A percentile compares a stretch with the other conserved stretches of the same genome.
These are phyloP conservation scores for Oscheius sp. DNA, from an alignment of 2,888 invertebrate species.

Conservation along the genomic window DNA sequence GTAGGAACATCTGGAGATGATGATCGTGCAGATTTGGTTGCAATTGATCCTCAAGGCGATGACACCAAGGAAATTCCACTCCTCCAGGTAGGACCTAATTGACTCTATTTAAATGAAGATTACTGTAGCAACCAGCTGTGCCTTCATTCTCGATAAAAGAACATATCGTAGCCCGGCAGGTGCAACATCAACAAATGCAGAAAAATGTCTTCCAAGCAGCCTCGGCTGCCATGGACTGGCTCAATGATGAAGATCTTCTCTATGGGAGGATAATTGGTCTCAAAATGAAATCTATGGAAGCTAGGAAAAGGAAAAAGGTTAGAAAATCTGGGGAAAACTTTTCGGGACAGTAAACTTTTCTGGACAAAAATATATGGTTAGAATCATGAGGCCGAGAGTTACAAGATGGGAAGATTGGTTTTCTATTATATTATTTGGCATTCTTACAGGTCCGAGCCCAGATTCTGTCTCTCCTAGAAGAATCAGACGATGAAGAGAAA, in stretches of 20 bases:
- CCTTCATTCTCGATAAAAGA: constrained; percentile 35
- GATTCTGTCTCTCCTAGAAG: constrained; percentile 62
- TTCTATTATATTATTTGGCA: too few relatives aligned
- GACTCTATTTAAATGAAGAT: not conserved
- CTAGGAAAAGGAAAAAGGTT: constrained; percentile 63
- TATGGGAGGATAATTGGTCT: constrained; percentile 66
- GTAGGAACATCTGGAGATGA: constrained; percentile 42
- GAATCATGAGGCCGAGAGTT: too few relatives aligned
- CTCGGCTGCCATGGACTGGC: constrained; percentile 54
- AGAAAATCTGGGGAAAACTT: too few relatives aligned
- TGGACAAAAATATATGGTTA: too few relatives aligned
- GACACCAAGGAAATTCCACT: not conserved
- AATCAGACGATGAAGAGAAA: constrained; percentile 46
- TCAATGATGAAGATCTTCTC: constrained; percentile 67
- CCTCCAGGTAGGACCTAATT: not conserved
- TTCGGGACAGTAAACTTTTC: too few relatives aligned
- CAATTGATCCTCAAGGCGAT: not conserved
- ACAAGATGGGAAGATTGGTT: too few relatives aligned
- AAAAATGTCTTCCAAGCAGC: constrained; percentile 41
- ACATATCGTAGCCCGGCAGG: constrained; percentile 33
- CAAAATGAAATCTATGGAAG: constrained; percentile 61
- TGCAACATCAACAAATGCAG: constrained; percentile 34
- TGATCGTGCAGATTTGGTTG: constrained; percentile 22
- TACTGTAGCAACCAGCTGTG: not conserved
- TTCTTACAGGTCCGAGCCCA: constrained; percentile 62